phyloP scores from a whole-genome alignment of 2,888 invertebrate genomes.

The Odontothrips loti region DNA sequence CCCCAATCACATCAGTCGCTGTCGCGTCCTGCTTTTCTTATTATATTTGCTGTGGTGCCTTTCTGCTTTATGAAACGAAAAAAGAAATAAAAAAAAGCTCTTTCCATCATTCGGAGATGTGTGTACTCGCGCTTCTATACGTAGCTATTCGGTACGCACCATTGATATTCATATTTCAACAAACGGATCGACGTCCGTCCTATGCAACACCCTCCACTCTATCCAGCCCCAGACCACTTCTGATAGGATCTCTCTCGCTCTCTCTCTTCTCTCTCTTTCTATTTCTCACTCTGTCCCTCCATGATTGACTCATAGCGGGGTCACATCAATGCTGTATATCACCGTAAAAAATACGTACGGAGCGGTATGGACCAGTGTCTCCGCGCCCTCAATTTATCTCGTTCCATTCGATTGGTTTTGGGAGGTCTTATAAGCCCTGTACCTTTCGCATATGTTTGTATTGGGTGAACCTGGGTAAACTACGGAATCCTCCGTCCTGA shows the following conservation, averaged over 20 bases:
- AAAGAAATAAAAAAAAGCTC: not conserved
- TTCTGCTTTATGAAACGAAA: not conserved
- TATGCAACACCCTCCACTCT: not conserved
- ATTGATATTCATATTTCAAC: constrained; percentile 1
- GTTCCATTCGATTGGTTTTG: too few relatives aligned
- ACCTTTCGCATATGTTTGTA: too few relatives aligned
- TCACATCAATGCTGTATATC: too few relatives aligned
- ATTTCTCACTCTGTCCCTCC: not conserved
- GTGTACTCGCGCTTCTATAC: not conserved
- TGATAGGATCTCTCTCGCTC: not conserved
- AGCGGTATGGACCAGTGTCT: too few relatives aligned
- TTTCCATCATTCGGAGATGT: not conserved
- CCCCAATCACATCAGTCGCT: too few relatives aligned
- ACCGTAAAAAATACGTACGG: too few relatives aligned
- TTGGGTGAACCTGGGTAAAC: too few relatives aligned
- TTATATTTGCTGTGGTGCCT: too few relatives aligned
- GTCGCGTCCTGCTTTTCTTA: too few relatives aligned
- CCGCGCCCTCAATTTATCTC: too few relatives aligned
- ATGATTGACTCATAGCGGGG: not conserved
- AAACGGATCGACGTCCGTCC: not conserved
- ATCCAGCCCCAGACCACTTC: not conserved
- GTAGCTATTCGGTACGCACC: not conserved
- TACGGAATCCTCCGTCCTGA: too few relatives aligned
- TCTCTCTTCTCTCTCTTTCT: constrained; percentile 5
- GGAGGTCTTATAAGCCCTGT: too few relatives aligned